phyloP scores from a whole-genome alignment of 2,888 invertebrate genomes.

The Opisthograptis luteolata region DNA sequence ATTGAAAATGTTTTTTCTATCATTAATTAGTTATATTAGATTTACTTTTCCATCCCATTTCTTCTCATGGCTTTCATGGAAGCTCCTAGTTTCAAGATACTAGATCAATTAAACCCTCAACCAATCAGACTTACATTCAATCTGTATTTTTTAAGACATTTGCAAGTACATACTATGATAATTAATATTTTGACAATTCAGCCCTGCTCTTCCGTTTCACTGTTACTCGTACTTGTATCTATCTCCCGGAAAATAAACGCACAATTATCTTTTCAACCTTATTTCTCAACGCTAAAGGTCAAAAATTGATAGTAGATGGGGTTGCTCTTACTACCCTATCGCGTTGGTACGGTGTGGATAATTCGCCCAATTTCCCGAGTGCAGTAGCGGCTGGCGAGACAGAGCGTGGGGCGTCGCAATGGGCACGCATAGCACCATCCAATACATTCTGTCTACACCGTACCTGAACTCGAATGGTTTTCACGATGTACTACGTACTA shows the following conservation, averaged over 20 bases:
- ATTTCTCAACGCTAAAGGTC: neutral
- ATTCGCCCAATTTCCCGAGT: conserved; percentile 31
- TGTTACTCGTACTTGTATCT: neutral
- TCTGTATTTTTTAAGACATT: too few species aligned
- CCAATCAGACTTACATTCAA: too few species aligned
- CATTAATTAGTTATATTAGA: too few species aligned
- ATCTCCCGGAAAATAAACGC: neutral
- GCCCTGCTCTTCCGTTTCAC: neutral
- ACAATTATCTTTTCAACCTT: neutral
- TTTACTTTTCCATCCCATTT: too few species aligned
- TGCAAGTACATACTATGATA: too few species aligned
- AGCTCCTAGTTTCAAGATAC: too few species aligned
- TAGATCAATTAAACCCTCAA: too few species aligned
- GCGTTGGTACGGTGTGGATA: conserved; percentile 21
- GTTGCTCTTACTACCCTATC: conserved; percentile 7
- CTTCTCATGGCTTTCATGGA: too few species aligned
- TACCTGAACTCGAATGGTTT: conserved; percentile 4
- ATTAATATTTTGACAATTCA: too few species aligned
- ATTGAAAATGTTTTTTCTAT: too few species aligned
- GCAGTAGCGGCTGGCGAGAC: conserved; percentile 18
- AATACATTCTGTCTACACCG: conserved; percentile 16
- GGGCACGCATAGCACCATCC: conserved; percentile 20
- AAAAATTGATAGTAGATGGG: neutral
- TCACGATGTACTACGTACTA: too few species aligned
- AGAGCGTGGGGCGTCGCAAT: conserved; percentile 7